Evolutionary conservation across 2,113 vertebrate species (phyloP), one percentile per base, ranked within the genome.

Genomic region (Tiliqua scincoides): DNA sequence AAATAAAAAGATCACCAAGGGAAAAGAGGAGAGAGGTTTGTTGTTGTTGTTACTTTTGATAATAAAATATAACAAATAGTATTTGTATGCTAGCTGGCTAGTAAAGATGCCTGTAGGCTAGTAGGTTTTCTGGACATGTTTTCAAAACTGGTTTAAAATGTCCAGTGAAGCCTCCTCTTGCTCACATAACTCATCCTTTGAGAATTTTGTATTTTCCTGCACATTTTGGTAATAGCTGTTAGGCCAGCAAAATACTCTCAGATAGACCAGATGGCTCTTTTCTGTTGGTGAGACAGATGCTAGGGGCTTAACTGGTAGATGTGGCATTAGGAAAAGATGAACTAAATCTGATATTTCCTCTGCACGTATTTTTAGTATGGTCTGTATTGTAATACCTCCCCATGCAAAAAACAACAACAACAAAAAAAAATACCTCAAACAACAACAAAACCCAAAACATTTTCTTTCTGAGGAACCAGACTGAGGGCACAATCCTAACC

Each of bases 401-500:
- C 54, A 75, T 40, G 48, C 57, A 48, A 20, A 76, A 71, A 62
- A 73, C 75, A 84, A n/a, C n/a, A n/a, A n/a, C n/a, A n/a, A n/a
- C n/a, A n/a, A n/a, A n/a, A n/a, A n/a, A n/a, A n/a, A n/a, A n/a
- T n/a, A n/a, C n/a, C n/a, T n/a, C n/a, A n/a, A n/a, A n/a, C n/a
- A n/a, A n/a, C n/a, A n/a, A n/a, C n/a, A n/a, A n/a, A n/a, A 62
- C 0, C 43, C 30, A 68, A 37, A 48, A 48, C 43, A 48, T 48
- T 48, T 48, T 35, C 37, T 89, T 72, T 85, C 84, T 73, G 86
- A 35, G 54, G 35, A 68, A 54, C 65, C 21, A 35, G 82, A 57
- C 43, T 85, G n/a, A n/a, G n/a, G n/a, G n/a, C n/a, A n/a, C n/a
- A n/a, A n/a, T n/a, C n/a, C n/a, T n/a, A n/a, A n/a, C n/a, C n/a